phyloP scores from a whole-genome alignment of 2,888 invertebrate genomes.

The Hedychridium roseum region DNA sequence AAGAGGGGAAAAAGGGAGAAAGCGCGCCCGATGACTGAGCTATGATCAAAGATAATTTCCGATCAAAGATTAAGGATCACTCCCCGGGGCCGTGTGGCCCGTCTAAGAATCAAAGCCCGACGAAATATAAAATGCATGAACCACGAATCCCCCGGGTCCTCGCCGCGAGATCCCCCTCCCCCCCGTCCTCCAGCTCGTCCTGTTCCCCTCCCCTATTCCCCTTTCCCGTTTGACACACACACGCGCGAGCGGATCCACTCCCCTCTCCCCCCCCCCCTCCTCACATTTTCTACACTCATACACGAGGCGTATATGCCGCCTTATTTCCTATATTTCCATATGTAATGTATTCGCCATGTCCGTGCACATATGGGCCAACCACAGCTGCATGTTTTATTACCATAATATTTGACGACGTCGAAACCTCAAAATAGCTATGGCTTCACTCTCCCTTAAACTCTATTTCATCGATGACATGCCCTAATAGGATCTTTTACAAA shows the following conservation, averaged over 20 bases:
- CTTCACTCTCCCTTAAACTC: too few species aligned
- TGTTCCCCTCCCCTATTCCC: slow-evolving; percentile 14
- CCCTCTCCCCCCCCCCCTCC: slow-evolving; percentile 2
- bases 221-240: slow-evolving; percentile 6
- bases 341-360: too few species aligned
- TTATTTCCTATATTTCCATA: too few species aligned
- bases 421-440: too few species aligned
- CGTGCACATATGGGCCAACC: too few species aligned
- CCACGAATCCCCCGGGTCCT: slow-evolving; percentile 46
- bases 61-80: slow-evolving; percentile 60
- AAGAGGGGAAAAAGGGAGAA: slow-evolving; percentile 11
- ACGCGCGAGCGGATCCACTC: slow-evolving; percentile 4
- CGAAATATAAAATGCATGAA: slow-evolving; percentile 64
- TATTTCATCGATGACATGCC: too few species aligned
- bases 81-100: slow-evolving; percentile 43
- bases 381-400: too few species aligned
- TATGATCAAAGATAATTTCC: slow-evolving; percentile 60
- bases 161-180: slow-evolving; percentile 11
- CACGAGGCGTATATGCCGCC: too few species aligned
- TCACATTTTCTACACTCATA: too few species aligned
- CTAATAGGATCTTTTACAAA: too few species aligned
- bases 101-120: slow-evolving; percentile 59
- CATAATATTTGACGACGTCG: too few species aligned
- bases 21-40: slow-evolving; percentile 38
- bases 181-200: background rate